Conservation (phyloP, 92 coral and sea anemone species). For the Palythoa heliodiscus region DNA sequence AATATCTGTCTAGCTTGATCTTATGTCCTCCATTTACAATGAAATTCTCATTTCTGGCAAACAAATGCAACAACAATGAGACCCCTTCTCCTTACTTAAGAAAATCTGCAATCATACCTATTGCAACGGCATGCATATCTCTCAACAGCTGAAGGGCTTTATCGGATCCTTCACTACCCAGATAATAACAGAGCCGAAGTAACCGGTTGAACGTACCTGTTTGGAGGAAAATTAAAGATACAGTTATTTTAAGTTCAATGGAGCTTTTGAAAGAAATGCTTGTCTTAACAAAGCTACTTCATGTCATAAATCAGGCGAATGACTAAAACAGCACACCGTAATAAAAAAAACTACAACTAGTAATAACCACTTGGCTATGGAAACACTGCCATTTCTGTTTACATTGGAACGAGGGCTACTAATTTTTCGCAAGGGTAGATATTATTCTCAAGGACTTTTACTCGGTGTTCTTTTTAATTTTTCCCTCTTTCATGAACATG, state of each 20-base stretch:
- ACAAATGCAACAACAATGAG: not conserved
- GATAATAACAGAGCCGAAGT: conserved; percentile 27
- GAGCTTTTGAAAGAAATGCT: not conserved
- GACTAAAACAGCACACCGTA: too few species aligned
- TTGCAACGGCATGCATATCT: conserved; percentile 36
- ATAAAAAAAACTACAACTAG: too few species aligned
- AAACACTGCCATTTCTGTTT: too few species aligned
- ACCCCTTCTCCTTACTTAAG: too few species aligned
- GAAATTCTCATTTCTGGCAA: not conserved
- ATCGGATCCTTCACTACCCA: conserved; percentile 28
- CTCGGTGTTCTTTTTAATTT: too few species aligned
- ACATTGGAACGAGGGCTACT: too few species aligned
- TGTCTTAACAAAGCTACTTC: not conserved
- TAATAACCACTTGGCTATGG: too few species aligned
- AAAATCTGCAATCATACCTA: not conserved
- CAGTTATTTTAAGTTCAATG: not conserved
- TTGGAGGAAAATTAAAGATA: not conserved
- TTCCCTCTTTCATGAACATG: too few species aligned
- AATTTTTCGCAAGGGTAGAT: too few species aligned
- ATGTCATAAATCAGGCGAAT: not conserved
- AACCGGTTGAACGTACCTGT: conserved; percentile 36
- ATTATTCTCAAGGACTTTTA: too few species aligned
- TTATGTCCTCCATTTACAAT: not conserved
- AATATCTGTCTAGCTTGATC: too few species aligned
- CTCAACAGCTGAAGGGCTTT: conserved; percentile 31